Evolutionary conservation across 2,113 vertebrate genomes (phyloP).

Genomic region (Pseudolaguvia tuberculata): DNA sequence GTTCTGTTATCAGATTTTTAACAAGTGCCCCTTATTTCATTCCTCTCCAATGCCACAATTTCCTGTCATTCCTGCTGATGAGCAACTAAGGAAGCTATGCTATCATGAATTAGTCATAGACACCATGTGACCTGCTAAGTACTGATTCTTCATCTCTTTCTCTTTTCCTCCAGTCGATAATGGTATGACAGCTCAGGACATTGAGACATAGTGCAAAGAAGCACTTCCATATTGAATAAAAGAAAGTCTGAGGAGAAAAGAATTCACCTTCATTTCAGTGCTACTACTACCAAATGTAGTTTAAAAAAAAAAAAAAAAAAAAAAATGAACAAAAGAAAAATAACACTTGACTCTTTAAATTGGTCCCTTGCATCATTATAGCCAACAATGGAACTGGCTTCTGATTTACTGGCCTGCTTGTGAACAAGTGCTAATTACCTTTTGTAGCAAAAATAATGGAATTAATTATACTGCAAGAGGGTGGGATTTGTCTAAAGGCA

Average conservation of each 20-base stretch:
- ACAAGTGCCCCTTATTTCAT: neutral
- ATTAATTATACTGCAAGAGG: neutral
- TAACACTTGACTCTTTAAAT: neutral
- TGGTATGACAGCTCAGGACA: slow-evolving; percentile 62
- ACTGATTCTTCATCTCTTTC: slow-evolving; percentile 67
- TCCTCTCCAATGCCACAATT: slow-evolving; percentile 45
- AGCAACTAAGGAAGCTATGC: slow-evolving; percentile 58
- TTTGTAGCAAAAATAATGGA: neutral
- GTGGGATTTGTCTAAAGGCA: neutral
- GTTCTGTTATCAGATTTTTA: neutral
- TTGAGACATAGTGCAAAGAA: slow-evolving; percentile 54
- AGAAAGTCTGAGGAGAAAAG: neutral
- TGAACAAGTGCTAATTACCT: neutral
- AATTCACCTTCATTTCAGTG: neutral
- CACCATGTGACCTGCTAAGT: slow-evolving; percentile 61
- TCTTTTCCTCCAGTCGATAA: slow-evolving; percentile 67
- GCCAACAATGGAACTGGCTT: neutral
- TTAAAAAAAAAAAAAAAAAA: too few relatives aligned
- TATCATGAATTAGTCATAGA: slow-evolving; percentile 62
- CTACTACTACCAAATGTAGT: neutral
- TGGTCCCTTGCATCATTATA: neutral
- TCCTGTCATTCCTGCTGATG: slow-evolving; percentile 54
- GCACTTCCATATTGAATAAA: slow-evolving; percentile 53
- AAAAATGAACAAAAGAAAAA: neutral
- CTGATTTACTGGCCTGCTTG: neutral